Base-by-base conservation (phyloP, 2,888 invertebrate species). In the Phanerotoma sp. region DNA sequence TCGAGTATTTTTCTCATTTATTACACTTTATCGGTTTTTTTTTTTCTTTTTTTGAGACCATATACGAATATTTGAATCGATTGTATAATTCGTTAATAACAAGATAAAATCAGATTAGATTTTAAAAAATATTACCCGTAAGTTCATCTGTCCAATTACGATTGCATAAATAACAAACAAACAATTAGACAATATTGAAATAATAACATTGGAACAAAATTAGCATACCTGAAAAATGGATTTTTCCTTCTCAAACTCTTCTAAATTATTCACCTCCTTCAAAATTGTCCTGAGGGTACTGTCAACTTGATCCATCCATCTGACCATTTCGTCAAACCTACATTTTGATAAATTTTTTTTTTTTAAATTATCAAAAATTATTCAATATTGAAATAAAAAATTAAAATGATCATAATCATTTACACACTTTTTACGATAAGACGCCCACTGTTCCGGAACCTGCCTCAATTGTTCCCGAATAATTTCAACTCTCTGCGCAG, bases 221-320 rank as follows among this genome's bases (percentile, higher is more conserved):
- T 32, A 56, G 66, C 81, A 81, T 79, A 91, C 93, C 86, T 93
- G 90, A 82, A 96, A 96, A 68, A 90, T 86, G 28, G 88, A 86
- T 78, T 93, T 91, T 75, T 95, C 90, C 56, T 86, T 84, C 73
- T 96, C 94, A 73, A 96, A 96, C 63, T 95, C 93, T 71, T 93
- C 93, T 70, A 91, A 85, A 15, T 89, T 87, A 60, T 89, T 87
- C 1, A 93, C 88, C 72, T 95, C 93, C 57, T 88, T 85, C 9
- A 93, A 86, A 63, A 96, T 89, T 61, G 87, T 89, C 67, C 88
- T 86, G 71, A 96, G 83, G 10, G 90, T 89, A 52, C 82, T 82
- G 71, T 95, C 94, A 0, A 96, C 93, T 38, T 86, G 85, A 66
- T 93, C 88, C 93, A 96, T 95, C 96, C 96, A 96, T 30, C 81